Evolutionary conservation across 2,797 vertebrate genomes (phyloP).

Genomic region (Phoebastria nigripes): DNA sequence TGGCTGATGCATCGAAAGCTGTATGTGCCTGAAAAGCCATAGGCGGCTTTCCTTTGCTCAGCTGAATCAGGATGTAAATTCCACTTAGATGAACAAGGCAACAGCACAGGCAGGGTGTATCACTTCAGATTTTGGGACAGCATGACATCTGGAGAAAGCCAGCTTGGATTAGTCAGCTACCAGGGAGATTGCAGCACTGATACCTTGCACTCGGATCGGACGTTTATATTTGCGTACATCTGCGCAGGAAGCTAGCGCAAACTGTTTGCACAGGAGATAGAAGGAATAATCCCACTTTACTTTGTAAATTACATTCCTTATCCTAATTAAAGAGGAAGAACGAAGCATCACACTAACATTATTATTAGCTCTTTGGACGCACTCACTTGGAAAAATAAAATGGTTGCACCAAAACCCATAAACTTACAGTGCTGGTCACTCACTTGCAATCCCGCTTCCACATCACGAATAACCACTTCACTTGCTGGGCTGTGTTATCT

Average conservation of each 20-base stretch:
- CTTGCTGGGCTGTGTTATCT: neutral
- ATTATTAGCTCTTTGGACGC: neutral
- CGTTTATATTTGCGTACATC: neutral
- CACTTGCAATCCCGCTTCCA: neutral
- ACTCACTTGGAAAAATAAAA: neutral
- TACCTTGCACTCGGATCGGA: neutral
- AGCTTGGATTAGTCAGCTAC: neutral
- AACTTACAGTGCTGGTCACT: neutral
- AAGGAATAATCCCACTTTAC: neutral
- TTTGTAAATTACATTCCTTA: neutral
- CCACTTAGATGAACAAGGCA: neutral
- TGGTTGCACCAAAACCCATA: neutral
- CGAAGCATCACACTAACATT: neutral
- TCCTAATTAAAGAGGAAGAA: neutral
- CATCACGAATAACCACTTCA: rapidly evolving
- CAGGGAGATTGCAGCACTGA: neutral
- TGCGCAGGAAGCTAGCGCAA: neutral
- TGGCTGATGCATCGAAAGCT: neutral
- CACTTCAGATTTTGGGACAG: neutral
- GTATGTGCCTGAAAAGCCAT: neutral
- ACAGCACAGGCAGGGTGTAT: neutral
- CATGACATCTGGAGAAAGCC: neutral
- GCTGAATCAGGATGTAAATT: neutral
- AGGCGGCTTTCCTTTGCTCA: neutral
- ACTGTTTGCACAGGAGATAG: neutral